Evolutionary conservation across 2,113 vertebrate genomes (phyloP).

Genomic region (Tricholaema leucomelas): DNA sequence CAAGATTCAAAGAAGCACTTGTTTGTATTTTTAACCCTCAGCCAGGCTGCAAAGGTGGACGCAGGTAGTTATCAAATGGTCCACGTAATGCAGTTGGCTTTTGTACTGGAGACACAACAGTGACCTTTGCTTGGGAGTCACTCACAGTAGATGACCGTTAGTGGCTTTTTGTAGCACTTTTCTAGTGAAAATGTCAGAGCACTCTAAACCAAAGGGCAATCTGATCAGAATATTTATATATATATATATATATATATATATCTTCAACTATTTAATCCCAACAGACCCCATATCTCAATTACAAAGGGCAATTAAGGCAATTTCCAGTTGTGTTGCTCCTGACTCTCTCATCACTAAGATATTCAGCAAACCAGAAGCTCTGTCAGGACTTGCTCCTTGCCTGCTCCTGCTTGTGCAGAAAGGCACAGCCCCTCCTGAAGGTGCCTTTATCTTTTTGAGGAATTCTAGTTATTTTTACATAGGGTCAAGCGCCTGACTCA

Average conservation of each 20-base stretch:
- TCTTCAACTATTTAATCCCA: neutral
- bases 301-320: neutral
- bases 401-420: neutral
- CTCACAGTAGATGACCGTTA: neutral
- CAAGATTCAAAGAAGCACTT: neutral
- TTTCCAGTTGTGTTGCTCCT: neutral
- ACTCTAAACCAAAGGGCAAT: neutral
- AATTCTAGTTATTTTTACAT: constrained; percentile 25
- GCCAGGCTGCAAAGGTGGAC: neutral
- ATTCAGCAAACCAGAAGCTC: neutral
- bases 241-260: neutral
- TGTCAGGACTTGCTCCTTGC: neutral
- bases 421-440: neutral
- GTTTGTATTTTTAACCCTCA: neutral
- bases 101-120: neutral
- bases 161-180: neutral
- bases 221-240: neutral
- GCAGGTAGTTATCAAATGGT: neutral
- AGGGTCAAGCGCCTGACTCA: neutral
- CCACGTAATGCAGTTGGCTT: neutral
- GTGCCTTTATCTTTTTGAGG: neutral
- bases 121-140: neutral
- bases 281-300: neutral
- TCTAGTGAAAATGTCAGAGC: neutral
- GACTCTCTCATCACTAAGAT: neutral